These are phyloP conservation scores for Laothoe populi DNA, from an alignment of 2,888 invertebrate genomes.

Conservation along the genomic window DNA sequence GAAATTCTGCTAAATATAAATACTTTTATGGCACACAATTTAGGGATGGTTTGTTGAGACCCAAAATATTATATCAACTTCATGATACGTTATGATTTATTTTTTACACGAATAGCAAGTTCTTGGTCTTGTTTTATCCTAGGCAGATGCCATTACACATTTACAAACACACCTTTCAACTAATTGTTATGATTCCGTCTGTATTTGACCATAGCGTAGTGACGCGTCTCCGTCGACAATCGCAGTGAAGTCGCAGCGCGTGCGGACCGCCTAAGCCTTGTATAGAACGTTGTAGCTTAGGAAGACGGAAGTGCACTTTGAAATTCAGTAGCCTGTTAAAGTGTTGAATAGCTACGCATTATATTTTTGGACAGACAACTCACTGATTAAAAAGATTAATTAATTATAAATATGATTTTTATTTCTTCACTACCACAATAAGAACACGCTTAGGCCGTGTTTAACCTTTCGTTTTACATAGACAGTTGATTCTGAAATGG, in stretches of 20 bases:
- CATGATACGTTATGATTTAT: no score
- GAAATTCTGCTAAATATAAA: no score
- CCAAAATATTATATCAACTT: no score
- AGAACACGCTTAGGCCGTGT: conserved; percentile 11
- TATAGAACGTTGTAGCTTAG: conserved; percentile 53
- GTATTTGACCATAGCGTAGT: background rate
- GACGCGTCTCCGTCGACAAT: background rate
- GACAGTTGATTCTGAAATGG: background rate
- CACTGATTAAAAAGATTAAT: conserved; percentile 72
- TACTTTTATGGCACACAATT: no score
- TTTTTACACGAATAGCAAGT: no score
- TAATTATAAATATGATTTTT: conserved; percentile 58
- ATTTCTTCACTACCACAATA: conserved; percentile 36
- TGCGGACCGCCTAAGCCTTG: conserved; percentile 40
- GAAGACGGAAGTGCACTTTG: conserved; percentile 68
- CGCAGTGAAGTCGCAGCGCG: conserved; percentile 31
- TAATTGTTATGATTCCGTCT: background rate
- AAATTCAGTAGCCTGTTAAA: conserved; percentile 68
- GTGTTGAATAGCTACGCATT: conserved; percentile 70
- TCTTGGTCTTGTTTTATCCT: background rate
- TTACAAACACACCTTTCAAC: background rate
- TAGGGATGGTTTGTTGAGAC: no score
- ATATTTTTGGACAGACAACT: conserved; percentile 80
- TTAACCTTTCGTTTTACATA: conserved; percentile 9
- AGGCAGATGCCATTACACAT: no score